A percentile compares a stretch with the other conserved stretches of the same genome.
These are phyloP conservation scores for Fringilla coelebs DNA, from an alignment of 2,797 vertebrate species.

Conservation along the genomic window DNA sequence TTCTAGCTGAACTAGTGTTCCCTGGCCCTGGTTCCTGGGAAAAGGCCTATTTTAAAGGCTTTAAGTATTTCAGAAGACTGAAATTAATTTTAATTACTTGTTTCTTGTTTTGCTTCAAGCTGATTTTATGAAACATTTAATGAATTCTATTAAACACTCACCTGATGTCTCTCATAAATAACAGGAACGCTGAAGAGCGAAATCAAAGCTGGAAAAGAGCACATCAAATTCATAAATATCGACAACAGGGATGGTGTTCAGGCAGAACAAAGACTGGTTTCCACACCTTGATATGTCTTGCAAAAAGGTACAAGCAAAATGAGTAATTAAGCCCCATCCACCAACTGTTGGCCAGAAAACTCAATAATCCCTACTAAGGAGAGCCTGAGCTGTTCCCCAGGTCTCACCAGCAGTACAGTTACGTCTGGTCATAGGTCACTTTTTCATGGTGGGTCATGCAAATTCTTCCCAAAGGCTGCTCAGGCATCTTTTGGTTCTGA, in stretches of 20 bases:
- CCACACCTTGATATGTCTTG: neutral
- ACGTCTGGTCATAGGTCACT: neutral
- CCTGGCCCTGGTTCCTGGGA: neutral
- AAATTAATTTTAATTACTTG: neutral
- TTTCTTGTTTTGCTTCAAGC: neutral
- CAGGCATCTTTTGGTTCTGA: neutral
- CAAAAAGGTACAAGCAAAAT: neutral
- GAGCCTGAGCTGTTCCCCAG: neutral
- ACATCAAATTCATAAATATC: neutral
- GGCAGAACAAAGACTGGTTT: neutral
- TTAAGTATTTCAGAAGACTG: neutral
- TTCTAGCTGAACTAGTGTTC: neutral
- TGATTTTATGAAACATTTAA: neutral
- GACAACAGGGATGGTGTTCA: neutral
- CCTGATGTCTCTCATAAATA: constrained; percentile 97
- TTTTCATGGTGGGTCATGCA: neutral
- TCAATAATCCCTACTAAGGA: neutral
- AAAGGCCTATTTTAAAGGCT: neutral
- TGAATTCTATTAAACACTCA: constrained; percentile 44
- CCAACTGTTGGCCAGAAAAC: neutral
- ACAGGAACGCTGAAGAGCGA: constrained; percentile 91
- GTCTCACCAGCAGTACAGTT: neutral
- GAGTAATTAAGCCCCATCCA: neutral
- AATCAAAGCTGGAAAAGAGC: constrained; percentile 82
- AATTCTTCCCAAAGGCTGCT: neutral